These are phyloP conservation scores for Rhagonycha fulva DNA, from an alignment of 2,888 invertebrate species.

Conservation along the genomic window DNA sequence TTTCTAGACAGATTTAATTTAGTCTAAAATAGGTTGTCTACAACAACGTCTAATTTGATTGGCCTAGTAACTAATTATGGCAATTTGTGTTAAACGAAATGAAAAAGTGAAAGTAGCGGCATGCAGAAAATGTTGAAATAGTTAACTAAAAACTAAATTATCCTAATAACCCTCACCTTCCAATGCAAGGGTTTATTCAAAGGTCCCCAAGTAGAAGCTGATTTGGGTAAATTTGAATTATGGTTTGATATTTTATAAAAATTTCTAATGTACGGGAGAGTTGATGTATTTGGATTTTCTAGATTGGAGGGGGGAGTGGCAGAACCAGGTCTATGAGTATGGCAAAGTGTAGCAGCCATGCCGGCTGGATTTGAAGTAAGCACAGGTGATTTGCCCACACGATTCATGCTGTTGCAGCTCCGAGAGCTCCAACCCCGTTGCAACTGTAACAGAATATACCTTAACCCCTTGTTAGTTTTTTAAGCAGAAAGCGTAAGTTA, in stretches of 20 bases:
- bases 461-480: conserved; percentile 43
- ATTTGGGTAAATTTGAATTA: conserved; percentile 63
- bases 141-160: not conserved
- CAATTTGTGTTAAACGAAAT: not conserved
- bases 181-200: conserved; percentile 67
- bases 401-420: conserved; percentile 57
- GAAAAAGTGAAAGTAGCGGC: not conserved
- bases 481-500: conserved; percentile 38
- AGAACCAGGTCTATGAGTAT: conserved; percentile 44
- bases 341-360: conserved; percentile 56
- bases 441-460: conserved; percentile 53
- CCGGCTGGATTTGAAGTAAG: conserved; percentile 53
- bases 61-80: not conserved
- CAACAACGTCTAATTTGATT: too few relatives aligned
- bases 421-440: conserved; percentile 59
- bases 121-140: not conserved
- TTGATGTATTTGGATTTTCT: conserved; percentile 54
- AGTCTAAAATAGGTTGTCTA: too few relatives aligned
- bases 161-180: conserved; percentile 61
- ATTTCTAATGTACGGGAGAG: conserved; percentile 56
- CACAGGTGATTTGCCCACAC: conserved; percentile 53
- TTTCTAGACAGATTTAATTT: too few relatives aligned
- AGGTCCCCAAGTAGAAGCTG: conserved; percentile 66
- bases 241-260: conserved; percentile 53
- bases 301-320: conserved; percentile 48